Percentiles rank a stretch among this genome's conserved stretches.
Evolutionary conservation across 2,888 invertebrate species (phyloP).

Genomic region (Boloria euphrosyne): DNA sequence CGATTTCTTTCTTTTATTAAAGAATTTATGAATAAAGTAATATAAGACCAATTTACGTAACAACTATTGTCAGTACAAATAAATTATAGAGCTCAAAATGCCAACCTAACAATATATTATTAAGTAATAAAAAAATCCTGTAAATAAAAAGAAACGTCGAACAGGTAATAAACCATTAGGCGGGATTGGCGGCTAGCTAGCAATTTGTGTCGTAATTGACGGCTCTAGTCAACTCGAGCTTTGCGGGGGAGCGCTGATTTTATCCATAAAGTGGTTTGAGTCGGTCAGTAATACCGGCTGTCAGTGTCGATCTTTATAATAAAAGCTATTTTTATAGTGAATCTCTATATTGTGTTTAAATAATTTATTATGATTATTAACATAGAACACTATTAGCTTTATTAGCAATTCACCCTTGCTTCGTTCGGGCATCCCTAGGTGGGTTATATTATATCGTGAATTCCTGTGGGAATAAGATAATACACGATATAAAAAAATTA

Average conservation of each 20-base stretch:
- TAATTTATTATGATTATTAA: neutral
- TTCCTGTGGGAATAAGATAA: conserved; percentile 10
- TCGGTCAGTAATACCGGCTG: conserved; percentile 24
- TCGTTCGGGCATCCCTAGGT: too few species aligned
- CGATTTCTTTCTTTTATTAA: too few species aligned
- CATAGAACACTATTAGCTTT: too few species aligned
- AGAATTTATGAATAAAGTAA: too few species aligned
- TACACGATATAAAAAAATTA: neutral
- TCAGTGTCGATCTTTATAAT: conserved; percentile 13
- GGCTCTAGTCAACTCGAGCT: conserved; percentile 42
- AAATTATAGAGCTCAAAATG: too few species aligned
- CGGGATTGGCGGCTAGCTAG: conserved; percentile 38
- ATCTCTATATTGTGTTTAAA: neutral
- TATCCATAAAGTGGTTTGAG: conserved; percentile 34
- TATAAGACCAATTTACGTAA: too few species aligned
- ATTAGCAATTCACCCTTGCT: too few species aligned
- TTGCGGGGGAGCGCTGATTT: conserved; percentile 34
- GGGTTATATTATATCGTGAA: neutral
- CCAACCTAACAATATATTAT: neutral
- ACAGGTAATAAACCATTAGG: conserved; percentile 8
- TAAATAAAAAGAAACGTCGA: conserved; percentile 8
- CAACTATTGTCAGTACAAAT: too few species aligned
- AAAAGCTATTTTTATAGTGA: neutral
- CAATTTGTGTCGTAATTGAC: conserved; percentile 45
- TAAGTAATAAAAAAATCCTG: neutral